Conservation (phyloP, 1,140 invertebrate genomes). For the Orchestia grillus region DNA sequence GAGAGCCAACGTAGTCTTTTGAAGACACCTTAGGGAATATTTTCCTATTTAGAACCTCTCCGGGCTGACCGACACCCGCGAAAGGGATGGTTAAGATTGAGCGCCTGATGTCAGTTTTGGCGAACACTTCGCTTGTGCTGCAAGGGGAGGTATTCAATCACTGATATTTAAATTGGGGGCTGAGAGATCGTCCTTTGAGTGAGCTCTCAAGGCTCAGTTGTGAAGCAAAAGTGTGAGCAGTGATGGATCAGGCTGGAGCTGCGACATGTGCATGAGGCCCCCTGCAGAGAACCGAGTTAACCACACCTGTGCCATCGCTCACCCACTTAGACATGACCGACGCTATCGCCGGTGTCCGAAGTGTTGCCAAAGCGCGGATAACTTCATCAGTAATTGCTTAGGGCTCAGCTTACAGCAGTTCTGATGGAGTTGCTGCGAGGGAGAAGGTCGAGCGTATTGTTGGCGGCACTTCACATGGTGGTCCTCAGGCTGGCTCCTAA, state of each 20-base stretch:
- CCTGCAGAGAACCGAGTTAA: slow-evolving; percentile 36
- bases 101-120: slow-evolving; percentile 17
- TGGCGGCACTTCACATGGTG: slow-evolving; percentile 25
- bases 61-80: not conserved
- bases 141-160: slow-evolving; percentile 28
- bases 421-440: slow-evolving; percentile 43
- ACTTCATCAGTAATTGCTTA: slow-evolving; percentile 56
- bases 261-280: not conserved
- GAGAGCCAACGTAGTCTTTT: not conserved
- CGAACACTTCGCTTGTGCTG: not conserved
- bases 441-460: slow-evolving; percentile 12
- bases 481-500: not conserved
- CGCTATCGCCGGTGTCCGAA: slow-evolving; percentile 53
- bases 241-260: slow-evolving; percentile 20
- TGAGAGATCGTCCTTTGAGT: slow-evolving; percentile 10
- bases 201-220: slow-evolving; percentile 24
- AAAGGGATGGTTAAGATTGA: slow-evolving; percentile 15
- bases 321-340: slow-evolving; percentile 55
- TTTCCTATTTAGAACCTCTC: not conserved
- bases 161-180: slow-evolving; percentile 47
- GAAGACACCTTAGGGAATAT: not conserved
- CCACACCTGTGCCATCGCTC: slow-evolving; percentile 46
- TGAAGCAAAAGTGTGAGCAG: slow-evolving; percentile 40
- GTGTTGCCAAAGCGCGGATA: slow-evolving; percentile 43
- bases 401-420: slow-evolving; percentile 48